Evolutionary conservation across 2,888 invertebrate species (phyloP).

Genomic region (Orchestes rusci): DNA sequence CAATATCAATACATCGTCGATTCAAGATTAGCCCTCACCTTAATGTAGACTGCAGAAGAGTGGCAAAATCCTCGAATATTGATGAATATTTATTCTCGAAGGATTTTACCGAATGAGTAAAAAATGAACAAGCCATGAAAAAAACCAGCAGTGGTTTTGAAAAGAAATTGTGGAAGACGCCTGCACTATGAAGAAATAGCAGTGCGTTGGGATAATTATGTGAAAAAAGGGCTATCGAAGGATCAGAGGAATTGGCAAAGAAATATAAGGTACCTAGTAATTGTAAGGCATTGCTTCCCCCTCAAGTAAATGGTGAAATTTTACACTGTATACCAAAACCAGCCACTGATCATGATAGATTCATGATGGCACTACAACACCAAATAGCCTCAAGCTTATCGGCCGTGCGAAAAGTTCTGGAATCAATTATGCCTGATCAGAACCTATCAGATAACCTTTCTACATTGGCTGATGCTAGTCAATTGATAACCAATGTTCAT

Average conservation of each 20-base stretch:
- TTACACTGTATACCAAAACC: constrained; percentile 2
- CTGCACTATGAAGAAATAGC: neutral
- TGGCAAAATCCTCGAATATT: neutral
- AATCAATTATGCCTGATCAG: neutral
- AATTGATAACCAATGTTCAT: constrained; percentile 9
- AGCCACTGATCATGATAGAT: constrained; percentile 8
- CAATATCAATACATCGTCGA: constrained; percentile 8
- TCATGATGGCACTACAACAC: constrained; percentile 10
- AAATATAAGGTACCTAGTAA: constrained; percentile 13
- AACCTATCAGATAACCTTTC: neutral
- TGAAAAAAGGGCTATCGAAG: too few relatives aligned
- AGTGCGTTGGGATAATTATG: neutral
- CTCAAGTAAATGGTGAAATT: constrained; percentile 11
- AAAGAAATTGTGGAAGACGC: constrained; percentile 1
- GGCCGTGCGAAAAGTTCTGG: neutral
- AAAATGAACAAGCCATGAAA: constrained; percentile 7
- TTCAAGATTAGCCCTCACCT: constrained; percentile 5
- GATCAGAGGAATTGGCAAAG: neutral
- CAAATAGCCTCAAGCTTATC: constrained; percentile 8
- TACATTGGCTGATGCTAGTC: neutral
- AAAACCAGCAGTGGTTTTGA: constrained; percentile 8
- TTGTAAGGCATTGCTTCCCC: constrained; percentile 9
- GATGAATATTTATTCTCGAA: constrained; percentile 9
- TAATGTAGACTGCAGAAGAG: constrained; percentile 1
- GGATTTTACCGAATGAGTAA: too few relatives aligned